A percentile compares a stretch with the other conserved stretches of the same genome.
Conservation (phyloP, 2,797 vertebrate species). For the Intellagama lesueurii region DNA sequence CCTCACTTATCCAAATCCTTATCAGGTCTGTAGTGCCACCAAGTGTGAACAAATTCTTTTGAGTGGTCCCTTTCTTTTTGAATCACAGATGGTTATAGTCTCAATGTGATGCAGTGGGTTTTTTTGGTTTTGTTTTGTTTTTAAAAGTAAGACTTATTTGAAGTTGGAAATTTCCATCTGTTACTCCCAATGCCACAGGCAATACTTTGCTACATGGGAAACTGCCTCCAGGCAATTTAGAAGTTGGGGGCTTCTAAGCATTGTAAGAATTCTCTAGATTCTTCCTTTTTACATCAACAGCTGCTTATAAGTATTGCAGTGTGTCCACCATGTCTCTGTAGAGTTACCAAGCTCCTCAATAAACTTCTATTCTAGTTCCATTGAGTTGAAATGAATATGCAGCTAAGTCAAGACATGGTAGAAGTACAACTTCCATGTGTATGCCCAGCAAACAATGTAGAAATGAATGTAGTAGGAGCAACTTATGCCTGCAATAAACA, state of each 20-base stretch:
- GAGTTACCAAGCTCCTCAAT: slow-evolving; percentile 26
- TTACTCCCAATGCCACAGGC: slow-evolving; percentile 32
- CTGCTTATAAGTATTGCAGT: slow-evolving; percentile 27
- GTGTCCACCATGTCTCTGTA: neutral
- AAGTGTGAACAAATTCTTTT: neutral
- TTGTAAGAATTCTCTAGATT: slow-evolving; percentile 36
- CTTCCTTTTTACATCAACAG: slow-evolving; percentile 28
- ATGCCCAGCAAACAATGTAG: neutral
- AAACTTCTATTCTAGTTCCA: neutral
- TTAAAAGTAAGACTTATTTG: slow-evolving; percentile 27
- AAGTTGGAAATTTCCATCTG: slow-evolving; percentile 33
- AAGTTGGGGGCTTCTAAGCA: slow-evolving; percentile 1
- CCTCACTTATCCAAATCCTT: neutral
- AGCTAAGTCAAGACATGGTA: slow-evolving; percentile 6
- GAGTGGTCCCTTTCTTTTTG: neutral
- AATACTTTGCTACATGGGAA: slow-evolving; percentile 21
- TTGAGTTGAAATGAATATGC: slow-evolving; percentile 12
- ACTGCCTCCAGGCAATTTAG: slow-evolving; percentile 5
- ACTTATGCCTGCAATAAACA: too few relatives aligned
- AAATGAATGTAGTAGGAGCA: too few relatives aligned
- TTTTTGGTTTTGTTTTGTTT: neutral
- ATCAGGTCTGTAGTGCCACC: accelerated
- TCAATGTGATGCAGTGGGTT: slow-evolving; percentile 1
- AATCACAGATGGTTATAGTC: neutral
- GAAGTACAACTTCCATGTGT: neutral